A percentile compares a stretch with the other conserved stretches of the same genome.
phyloP scores from a whole-genome alignment of 2,888 invertebrate genomes.

The Sarcophaga rosellei region DNA sequence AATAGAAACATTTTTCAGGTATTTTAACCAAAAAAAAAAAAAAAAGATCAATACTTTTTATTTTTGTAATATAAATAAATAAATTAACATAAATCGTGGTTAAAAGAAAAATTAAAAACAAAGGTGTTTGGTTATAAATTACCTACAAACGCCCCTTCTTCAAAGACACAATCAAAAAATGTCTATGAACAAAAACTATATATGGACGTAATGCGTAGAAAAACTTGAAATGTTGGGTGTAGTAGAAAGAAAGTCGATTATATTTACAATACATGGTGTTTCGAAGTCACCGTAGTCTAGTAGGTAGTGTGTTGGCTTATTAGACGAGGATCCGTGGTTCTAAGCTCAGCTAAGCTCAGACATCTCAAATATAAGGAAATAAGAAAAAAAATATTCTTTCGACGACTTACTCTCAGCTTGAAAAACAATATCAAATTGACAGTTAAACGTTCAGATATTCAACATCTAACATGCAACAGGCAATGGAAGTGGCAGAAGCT shows the following conservation, averaged over 20 bases:
- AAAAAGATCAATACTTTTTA: neutral
- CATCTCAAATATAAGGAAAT: no score
- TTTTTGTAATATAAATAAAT: neutral
- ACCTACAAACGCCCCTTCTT: neutral
- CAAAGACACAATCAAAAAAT: neutral
- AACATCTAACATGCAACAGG: neutral
- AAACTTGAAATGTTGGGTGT: neutral
- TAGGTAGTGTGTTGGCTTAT: no score
- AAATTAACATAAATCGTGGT: neutral
- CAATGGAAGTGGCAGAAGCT: slow-evolving; percentile 19
- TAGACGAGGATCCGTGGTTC: no score
- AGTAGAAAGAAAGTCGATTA: neutral
- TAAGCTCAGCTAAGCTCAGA: no score
- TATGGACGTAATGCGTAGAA: neutral
- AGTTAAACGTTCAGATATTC: slow-evolving; percentile 20
- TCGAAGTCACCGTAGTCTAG: no score
- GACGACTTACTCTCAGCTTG: no score
- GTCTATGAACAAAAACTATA: neutral
- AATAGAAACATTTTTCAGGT: no score
- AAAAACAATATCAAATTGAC: neutral
- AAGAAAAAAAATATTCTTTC: no score
- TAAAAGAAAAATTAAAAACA: neutral
- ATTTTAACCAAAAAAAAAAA: neutral
- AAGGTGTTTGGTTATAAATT: neutral
- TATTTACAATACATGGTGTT: no score